Conservation (phyloP, 1,140 invertebrate genomes). For the Pachypeltis micranthus region DNA sequence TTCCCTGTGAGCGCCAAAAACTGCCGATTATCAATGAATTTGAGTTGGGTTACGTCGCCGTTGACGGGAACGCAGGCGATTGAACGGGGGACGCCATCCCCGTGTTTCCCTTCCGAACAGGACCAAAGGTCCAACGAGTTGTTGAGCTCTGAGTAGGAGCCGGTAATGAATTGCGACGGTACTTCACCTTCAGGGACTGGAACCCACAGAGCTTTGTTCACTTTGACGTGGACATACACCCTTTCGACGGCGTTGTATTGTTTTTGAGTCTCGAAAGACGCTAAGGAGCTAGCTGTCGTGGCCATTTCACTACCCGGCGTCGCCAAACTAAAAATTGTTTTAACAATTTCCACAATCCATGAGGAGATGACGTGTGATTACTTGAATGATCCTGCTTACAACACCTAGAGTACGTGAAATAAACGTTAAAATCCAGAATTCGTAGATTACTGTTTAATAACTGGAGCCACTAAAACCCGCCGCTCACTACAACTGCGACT, state of each 20-base stretch:
- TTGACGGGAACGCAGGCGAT: background rate
- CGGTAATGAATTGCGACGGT: background rate
- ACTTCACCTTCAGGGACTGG: background rate
- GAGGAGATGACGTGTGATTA: no score
- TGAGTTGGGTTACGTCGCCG: constrained; percentile 8
- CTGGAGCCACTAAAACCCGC: no score
- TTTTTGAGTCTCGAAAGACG: background rate
- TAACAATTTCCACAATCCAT: no score
- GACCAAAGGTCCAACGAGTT: background rate
- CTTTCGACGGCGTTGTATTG: background rate
- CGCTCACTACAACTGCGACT: no score
- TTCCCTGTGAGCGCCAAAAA: constrained; percentile 6
- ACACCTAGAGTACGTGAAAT: no score
- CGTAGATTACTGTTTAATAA: no score
- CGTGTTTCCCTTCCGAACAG: background rate
- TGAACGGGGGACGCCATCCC: background rate
- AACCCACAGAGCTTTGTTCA: background rate
- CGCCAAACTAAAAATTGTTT: no score
- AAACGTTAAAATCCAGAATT: no score
- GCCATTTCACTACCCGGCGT: no score
- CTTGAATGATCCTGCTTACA: no score
- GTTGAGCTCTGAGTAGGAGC: background rate
- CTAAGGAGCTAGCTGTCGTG: background rate
- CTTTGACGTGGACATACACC: background rate
- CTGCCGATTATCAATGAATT: constrained; percentile 5